Conservation (phyloP, 2,113 vertebrate genomes). For the Carettochelys insculpta region DNA sequence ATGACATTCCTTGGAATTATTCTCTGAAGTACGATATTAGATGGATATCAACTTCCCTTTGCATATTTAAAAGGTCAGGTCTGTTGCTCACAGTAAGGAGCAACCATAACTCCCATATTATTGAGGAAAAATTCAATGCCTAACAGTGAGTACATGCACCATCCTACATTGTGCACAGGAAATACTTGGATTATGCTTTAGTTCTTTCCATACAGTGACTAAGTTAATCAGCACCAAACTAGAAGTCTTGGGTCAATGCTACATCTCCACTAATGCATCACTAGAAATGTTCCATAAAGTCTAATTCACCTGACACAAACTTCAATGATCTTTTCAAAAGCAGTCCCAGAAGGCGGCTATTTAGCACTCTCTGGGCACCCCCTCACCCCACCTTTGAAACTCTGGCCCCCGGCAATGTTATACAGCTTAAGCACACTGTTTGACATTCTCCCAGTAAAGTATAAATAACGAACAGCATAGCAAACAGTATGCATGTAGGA, state of each 20-base stretch:
- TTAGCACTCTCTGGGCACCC: too few relatives aligned
- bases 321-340: not conserved
- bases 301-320: not conserved
- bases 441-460: not conserved
- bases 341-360: too few relatives aligned
- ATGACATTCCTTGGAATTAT: not conserved
- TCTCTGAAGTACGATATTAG: not conserved
- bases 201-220: accelerated
- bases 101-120: not conserved
- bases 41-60: not conserved
- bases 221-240: not conserved
- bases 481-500: not conserved
- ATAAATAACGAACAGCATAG: not conserved
- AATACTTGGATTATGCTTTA: not conserved
- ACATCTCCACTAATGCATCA: not conserved
- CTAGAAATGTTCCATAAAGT: not conserved
- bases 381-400: not conserved
- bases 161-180: too few relatives aligned
- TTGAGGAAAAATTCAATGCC: not conserved
- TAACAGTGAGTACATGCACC: not conserved
- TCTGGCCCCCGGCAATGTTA: not conserved
- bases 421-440: not conserved
- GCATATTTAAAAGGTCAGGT: not conserved
- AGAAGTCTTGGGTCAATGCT: not conserved
- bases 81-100: not conserved